Evolutionary conservation across 1,140 invertebrate genomes (phyloP).

Genomic region (Andrena cerasifolii): DNA sequence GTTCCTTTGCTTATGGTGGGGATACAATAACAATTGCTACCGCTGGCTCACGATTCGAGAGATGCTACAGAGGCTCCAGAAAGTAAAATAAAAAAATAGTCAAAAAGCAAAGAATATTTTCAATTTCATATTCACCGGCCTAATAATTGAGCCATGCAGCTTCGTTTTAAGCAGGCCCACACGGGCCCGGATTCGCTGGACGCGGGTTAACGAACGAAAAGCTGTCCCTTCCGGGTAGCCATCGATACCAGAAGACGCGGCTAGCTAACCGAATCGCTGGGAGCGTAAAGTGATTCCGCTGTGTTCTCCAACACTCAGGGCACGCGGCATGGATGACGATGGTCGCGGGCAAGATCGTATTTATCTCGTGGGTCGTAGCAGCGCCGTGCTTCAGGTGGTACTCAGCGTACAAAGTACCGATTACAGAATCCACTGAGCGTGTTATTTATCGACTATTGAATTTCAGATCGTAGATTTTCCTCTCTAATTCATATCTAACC

Average conservation of each 20-base stretch:
- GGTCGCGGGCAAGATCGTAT: slow-evolving; percentile 38
- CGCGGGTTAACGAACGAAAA: not conserved
- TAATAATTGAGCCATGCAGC: too few relatives aligned
- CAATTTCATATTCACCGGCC: too few relatives aligned
- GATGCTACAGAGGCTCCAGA: too few relatives aligned
- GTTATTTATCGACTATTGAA: slow-evolving; percentile 78
- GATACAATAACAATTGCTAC: too few relatives aligned
- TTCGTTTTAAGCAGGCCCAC: too few relatives aligned
- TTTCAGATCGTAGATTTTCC: slow-evolving; percentile 72
- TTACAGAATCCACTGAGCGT: slow-evolving; percentile 72
- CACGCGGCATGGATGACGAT: slow-evolving; percentile 42
- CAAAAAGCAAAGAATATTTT: too few relatives aligned
- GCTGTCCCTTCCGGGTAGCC: slow-evolving; percentile 7
- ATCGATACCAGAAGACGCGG: slow-evolving; percentile 17
- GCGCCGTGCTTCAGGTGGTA: slow-evolving; percentile 53
- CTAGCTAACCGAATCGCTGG: slow-evolving; percentile 20
- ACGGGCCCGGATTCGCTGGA: too few relatives aligned
- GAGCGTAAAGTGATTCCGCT: slow-evolving; percentile 53
- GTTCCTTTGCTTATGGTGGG: too few relatives aligned
- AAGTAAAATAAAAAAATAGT: too few relatives aligned
- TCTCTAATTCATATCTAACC: slow-evolving; percentile 74
- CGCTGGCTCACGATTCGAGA: too few relatives aligned
- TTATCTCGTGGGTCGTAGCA: slow-evolving; percentile 48
- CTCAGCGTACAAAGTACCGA: slow-evolving; percentile 69
- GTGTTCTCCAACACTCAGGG: slow-evolving; percentile 1